Conservation (phyloP, 2,797 vertebrate genomes). For the Eurystomus glaucurus region DNA sequence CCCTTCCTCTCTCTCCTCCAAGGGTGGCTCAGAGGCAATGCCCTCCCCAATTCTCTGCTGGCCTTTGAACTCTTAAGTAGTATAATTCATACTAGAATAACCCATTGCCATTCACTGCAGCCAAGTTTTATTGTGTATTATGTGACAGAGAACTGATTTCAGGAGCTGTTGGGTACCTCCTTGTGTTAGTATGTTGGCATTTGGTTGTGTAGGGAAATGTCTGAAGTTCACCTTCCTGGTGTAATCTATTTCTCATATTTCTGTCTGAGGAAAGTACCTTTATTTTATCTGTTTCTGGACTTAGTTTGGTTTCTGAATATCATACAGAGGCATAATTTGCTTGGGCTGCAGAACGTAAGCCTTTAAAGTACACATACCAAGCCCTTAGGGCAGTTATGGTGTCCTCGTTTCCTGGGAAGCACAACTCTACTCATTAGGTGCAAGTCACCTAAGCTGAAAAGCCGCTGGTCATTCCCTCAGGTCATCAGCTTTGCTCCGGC, state of each 20-base stretch:
- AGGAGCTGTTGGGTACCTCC: not conserved
- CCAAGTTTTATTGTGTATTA: rapidly evolving
- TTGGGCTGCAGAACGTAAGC: not conserved
- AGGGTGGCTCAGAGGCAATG: not conserved
- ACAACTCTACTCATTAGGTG: constrained; percentile 37
- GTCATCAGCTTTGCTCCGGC: constrained; percentile 38
- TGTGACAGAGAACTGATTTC: not conserved
- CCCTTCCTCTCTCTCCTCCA: not conserved
- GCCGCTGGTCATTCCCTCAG: constrained; percentile 54
- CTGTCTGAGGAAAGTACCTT: not conserved
- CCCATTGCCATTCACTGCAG: not conserved
- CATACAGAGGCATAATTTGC: not conserved
- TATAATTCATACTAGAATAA: not conserved
- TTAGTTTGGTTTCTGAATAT: not conserved
- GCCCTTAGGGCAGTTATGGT: constrained; percentile 2
- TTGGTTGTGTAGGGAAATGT: not conserved
- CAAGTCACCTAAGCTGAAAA: constrained; percentile 56
- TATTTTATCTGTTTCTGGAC: not conserved
- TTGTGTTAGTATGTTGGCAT: not conserved
- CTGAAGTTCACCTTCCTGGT: not conserved
- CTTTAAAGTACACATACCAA: not conserved
- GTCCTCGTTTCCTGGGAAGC: constrained; percentile 45
- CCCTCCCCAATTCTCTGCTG: not conserved
- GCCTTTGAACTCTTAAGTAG: not conserved
- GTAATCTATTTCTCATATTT: not conserved